Conservation (phyloP, 2,888 invertebrate species). For the Microctonus brassicae region DNA sequence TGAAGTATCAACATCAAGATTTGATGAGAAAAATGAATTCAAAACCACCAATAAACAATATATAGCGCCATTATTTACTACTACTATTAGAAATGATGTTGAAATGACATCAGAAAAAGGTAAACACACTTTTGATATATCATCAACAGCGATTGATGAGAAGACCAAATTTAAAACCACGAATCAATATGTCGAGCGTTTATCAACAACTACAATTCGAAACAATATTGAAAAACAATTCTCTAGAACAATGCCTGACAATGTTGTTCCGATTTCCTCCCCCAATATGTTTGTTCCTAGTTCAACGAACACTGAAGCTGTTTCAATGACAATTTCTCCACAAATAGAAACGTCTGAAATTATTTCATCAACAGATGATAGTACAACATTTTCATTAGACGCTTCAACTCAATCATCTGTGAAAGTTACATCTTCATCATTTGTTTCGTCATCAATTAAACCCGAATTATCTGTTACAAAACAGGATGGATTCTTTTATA, state of each 20-base stretch:
- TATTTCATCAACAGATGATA: neutral
- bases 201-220: neutral
- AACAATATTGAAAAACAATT: neutral
- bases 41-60: no score
- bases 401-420: neutral
- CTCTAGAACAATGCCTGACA: no score
- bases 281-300: neutral
- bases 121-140: neutral
- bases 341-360: neutral
- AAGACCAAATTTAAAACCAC: no score
- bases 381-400: neutral
- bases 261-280: neutral
- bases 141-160: neutral
- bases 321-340: neutral
- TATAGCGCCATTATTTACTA: neutral
- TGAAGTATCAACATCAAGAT: neutral
- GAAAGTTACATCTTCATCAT: neutral
- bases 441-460: neutral
- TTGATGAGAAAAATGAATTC: no score
- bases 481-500: neutral
- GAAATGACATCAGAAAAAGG: neutral
- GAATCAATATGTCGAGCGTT: no score
- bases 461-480: neutral
- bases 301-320: no score
- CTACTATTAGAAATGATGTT: neutral